Evolutionary conservation across 2,888 invertebrate genomes (phyloP), one percentile per base, ranked within the genome.

Genomic region (Drosophila stalkeri): DNA sequence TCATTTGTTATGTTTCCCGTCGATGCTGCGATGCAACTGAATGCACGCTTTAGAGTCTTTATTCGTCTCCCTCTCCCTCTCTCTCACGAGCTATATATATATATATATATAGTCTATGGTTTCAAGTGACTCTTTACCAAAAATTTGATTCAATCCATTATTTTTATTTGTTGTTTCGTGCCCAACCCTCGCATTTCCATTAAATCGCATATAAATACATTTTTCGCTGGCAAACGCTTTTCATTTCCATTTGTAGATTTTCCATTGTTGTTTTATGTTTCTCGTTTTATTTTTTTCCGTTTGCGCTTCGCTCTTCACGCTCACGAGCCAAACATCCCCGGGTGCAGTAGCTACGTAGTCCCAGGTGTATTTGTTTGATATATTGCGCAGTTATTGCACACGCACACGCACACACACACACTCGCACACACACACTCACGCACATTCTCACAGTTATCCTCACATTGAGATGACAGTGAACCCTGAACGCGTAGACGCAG

Each of bases 351-450:
- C 41, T 43, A 75, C 39, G 46, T 52, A 61, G 80, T 87, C 86
- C 86, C 86, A 86, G 86, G 86, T 86, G 86, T 81, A 86, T 87
- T 82, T 78, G 74, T 67, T 77, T 86, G 86, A 86, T 82, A 82
- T 82, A 86, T 86, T 86, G 86, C 86, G 77, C 77, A 82, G 88
- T 86, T 86, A 80, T 73, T 71, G 85, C 82, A 71, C 63, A 72
- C 62, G 9, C 37, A 23, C 39, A n/a, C 54, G n/a, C 54, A 39
- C 37, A 37, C 52, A 16, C 35, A 14, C 20, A 18, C 18, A 18
- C 31, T n/a, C n/a, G n/a, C n/a, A n/a, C n/a, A 23, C 23, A 3
- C 23, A 27, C 23, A 35, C 51, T 14, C 16, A 37, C 16, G 35
- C 51, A 49, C 49, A 31, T 31, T 18, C n/a, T 1, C 31, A 18